A percentile compares a stretch with the other conserved stretches of the same genome.
Evolutionary conservation across 1,140 invertebrate species (phyloP).

Genomic region (Polyergus mexicanus): DNA sequence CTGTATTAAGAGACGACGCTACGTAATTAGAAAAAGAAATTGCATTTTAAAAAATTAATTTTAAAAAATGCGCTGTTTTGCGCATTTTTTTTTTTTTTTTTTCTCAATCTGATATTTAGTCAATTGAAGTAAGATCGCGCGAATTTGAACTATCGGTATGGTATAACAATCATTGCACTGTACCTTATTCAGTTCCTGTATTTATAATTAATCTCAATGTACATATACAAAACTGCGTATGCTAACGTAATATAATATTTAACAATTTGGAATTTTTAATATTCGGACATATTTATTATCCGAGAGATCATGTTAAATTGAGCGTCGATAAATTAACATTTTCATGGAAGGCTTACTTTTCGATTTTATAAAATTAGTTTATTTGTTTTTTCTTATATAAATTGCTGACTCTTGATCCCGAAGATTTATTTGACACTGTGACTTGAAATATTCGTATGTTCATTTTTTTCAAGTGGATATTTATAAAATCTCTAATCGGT

Average conservation of each 20-base stretch:
- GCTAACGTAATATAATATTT: constrained; percentile 30
- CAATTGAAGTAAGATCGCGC: constrained; percentile 15
- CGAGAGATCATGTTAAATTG: not conserved
- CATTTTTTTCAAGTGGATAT: not conserved
- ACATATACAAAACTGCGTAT: not conserved
- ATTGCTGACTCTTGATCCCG: not conserved
- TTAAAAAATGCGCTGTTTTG: constrained; percentile 2
- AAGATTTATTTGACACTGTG: not conserved
- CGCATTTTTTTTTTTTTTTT: not conserved
- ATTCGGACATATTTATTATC: no score
- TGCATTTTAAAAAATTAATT: not conserved
- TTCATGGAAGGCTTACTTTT: not conserved
- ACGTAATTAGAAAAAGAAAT: constrained; percentile 3
- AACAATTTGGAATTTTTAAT: constrained; percentile 10
- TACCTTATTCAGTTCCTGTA: constrained; percentile 57
- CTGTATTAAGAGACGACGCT: not conserved
- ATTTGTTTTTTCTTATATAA: not conserved
- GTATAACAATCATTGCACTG: constrained; percentile 6
- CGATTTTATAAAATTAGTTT: not conserved
- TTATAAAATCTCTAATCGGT: not conserved
- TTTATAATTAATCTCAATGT: constrained; percentile 54
- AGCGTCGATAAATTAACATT: not conserved
- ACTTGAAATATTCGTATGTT: not conserved
- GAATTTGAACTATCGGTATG: not conserved
- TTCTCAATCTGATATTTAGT: constrained; percentile 7